These are phyloP conservation scores for Melanerpes formicivorus DNA, from an alignment of 2,113 vertebrate genomes.

Conservation along the genomic window DNA sequence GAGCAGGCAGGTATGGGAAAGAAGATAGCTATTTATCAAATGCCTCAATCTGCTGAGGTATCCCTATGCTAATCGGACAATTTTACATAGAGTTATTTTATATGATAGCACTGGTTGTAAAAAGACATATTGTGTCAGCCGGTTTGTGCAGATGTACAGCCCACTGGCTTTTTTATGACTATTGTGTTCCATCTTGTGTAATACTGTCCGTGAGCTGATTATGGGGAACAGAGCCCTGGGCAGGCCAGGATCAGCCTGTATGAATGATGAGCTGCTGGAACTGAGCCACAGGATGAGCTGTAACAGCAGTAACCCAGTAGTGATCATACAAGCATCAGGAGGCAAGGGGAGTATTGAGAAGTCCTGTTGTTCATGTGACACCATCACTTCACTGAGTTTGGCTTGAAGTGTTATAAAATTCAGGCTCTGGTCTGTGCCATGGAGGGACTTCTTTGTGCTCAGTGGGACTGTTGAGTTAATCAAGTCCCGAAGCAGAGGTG, in stretches of 20 bases:
- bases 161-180: background rate
- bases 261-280: background rate
- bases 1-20: background rate
- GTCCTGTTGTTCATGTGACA: background rate
- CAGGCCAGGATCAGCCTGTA: background rate
- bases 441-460: background rate
- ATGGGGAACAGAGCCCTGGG: background rate
- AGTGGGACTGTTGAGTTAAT: background rate
- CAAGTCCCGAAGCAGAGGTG: background rate
- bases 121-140: background rate
- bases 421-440: background rate
- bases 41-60: background rate
- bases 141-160: background rate
- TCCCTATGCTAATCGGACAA: background rate
- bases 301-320: background rate
- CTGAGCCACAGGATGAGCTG: background rate
- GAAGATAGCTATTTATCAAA: background rate
- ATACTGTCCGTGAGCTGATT: background rate
- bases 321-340: background rate
- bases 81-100: background rate
- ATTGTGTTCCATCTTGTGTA: background rate
- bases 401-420: background rate
- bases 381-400: background rate
- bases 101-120: background rate
- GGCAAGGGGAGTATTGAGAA: background rate